Percentiles rank a stretch among this genome's conserved stretches.
phyloP scores from a whole-genome alignment of 2,888 invertebrate genomes.

The Thymelicus acteon region DNA sequence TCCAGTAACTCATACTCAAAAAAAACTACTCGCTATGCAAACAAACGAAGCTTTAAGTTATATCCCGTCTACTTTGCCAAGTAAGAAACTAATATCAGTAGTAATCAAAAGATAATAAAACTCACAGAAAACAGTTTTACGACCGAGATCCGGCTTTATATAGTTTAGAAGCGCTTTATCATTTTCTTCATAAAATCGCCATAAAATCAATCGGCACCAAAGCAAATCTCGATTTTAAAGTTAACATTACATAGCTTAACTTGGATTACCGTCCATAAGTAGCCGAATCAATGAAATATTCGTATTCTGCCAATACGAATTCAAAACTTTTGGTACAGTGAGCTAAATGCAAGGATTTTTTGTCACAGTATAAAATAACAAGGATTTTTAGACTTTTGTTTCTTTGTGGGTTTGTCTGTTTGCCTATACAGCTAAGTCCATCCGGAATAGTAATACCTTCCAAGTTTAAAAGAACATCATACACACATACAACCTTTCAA shows the following conservation, averaged over 20 bases:
- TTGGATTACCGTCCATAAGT: not conserved
- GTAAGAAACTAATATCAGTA: slow-evolving; percentile 27
- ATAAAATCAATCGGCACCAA: slow-evolving; percentile 21
- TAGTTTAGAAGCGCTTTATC: slow-evolving; percentile 70
- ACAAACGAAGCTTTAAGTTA: not conserved
- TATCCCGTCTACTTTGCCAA: not conserved
- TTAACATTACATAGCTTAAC: not conserved
- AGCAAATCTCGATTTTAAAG: not conserved
- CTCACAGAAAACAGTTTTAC: slow-evolving; percentile 47
- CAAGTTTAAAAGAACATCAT: no score
- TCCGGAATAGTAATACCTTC: no score
- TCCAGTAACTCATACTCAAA: no score
- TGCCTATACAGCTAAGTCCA: no score
- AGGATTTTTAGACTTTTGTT: no score
- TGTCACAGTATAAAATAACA: no score
- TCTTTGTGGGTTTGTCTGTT: no score
- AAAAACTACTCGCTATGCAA: no score
- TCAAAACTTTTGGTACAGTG: no score
- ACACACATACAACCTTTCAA: no score
- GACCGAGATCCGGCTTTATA: slow-evolving; percentile 62
- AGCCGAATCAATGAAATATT: not conserved
- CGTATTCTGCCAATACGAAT: no score
- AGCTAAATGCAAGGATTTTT: no score
- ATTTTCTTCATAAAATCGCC: slow-evolving; percentile 66
- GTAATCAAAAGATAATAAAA: slow-evolving; percentile 45